These are phyloP conservation scores for Manacus vitellinus DNA, from an alignment of 2,113 vertebrate species.

Conservation along the genomic window DNA sequence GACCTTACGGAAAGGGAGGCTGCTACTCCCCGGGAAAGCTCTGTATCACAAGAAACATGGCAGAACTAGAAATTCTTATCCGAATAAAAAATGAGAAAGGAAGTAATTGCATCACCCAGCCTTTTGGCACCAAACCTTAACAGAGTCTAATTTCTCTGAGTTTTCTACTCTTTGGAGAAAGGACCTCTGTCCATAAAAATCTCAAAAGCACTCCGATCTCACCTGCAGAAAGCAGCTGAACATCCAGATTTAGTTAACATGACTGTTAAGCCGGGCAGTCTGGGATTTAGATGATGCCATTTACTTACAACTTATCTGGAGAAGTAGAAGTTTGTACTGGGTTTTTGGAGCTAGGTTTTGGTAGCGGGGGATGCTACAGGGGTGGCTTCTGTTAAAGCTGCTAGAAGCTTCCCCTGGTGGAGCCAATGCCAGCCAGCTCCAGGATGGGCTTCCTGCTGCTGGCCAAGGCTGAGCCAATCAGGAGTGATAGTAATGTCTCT, in stretches of 20 bases:
- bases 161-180: not conserved
- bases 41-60: not conserved
- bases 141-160: not conserved
- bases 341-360: no score
- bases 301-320: not conserved
- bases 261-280: not conserved
- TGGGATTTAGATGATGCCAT: not conserved
- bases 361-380: no score
- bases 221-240: not conserved
- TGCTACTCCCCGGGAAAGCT: not conserved
- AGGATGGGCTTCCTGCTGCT: no score
- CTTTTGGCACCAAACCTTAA: not conserved
- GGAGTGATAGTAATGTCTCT: no score
- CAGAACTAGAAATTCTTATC: not conserved
- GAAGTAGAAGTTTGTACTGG: not conserved
- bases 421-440: no score
- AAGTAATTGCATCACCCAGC: not conserved
- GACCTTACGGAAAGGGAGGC: not conserved
- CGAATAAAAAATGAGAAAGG: not conserved
- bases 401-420: no score
- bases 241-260: not conserved
- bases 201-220: not conserved
- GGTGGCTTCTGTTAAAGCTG: no score
- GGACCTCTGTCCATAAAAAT: not conserved
- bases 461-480: no score